These are phyloP conservation scores for Phrynocephalus vlangalii DNA, from an alignment of 2,797 vertebrate species.

Conservation along the genomic window DNA sequence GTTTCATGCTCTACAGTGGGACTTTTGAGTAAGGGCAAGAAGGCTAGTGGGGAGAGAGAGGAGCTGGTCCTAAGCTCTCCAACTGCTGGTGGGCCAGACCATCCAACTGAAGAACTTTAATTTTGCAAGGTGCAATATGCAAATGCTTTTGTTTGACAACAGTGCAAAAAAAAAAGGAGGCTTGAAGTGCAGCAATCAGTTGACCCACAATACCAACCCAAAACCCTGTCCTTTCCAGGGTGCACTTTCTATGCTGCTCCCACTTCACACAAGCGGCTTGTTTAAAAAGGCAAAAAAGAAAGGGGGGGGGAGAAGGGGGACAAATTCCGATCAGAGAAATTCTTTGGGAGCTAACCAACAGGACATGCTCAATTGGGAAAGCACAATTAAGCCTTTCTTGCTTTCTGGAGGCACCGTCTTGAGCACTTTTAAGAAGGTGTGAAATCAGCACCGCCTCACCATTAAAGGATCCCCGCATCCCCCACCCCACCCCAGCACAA, in stretches of 20 bases:
- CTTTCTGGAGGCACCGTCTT: conserved; percentile 70
- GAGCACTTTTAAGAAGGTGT: conserved; percentile 75
- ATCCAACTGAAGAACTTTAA: not conserved
- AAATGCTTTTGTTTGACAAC: not conserved
- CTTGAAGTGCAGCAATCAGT: not conserved
- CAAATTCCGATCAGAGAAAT: conserved; percentile 67
- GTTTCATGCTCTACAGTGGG: not conserved
- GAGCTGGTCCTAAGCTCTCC: too few species aligned
- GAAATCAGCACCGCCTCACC: conserved; percentile 81
- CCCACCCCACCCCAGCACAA: conserved; percentile 68
- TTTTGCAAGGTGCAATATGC: not conserved
- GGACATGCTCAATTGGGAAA: conserved; percentile 69
- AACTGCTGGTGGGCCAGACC: not conserved
- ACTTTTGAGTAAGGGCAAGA: not conserved
- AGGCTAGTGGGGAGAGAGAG: too few species aligned
- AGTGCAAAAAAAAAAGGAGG: conserved; percentile 3
- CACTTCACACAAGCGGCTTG: not conserved
- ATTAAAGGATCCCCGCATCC: conserved; percentile 50
- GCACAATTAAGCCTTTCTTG: conserved; percentile 70
- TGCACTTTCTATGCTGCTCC: conserved; percentile 25
- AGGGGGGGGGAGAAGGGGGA: conserved; percentile 12
- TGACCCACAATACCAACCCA: conserved; percentile 11
- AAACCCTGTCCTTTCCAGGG: conserved; percentile 55
- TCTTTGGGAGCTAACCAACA: conserved; percentile 71
- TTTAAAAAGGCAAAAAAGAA: conserved; percentile 58